Conservation (phyloP, 2,888 invertebrate genomes). For the Clitarchus hookeri region DNA sequence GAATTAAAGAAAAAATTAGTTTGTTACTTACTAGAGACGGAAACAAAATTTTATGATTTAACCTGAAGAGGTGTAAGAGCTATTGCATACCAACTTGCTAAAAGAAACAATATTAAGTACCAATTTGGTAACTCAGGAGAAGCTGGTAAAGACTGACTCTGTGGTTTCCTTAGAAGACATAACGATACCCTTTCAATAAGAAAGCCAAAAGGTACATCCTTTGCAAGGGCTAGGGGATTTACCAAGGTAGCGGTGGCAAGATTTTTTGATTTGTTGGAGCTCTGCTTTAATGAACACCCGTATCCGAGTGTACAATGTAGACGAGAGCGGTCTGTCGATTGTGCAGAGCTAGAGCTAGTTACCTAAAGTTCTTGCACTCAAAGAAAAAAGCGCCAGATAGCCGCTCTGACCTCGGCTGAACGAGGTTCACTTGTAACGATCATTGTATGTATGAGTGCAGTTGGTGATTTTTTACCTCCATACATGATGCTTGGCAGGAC, state of each 20-base stretch:
- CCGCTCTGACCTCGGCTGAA: slow-evolving; percentile 30
- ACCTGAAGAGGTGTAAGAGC: neutral
- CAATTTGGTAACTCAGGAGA: neutral
- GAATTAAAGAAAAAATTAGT: neutral
- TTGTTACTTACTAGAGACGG: neutral
- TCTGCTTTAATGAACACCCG: neutral
- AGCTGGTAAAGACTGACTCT: neutral
- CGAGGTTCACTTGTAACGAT: slow-evolving; percentile 20
- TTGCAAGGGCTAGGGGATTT: slow-evolving; percentile 27
- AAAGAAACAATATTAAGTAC: neutral
- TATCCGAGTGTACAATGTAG: slow-evolving; percentile 15
- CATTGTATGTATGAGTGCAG: slow-evolving; percentile 32
- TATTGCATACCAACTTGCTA: slow-evolving; percentile 4
- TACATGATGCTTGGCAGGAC: no score
- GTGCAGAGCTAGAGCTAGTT: slow-evolving; percentile 33
- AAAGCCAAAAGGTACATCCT: neutral
- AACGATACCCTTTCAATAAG: neutral
- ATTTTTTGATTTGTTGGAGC: slow-evolving; percentile 22
- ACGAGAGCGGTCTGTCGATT: slow-evolving; percentile 28
- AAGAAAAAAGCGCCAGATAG: slow-evolving; percentile 31
- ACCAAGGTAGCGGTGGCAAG: slow-evolving; percentile 28
- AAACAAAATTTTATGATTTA: neutral
- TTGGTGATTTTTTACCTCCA: no score
- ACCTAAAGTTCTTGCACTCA: slow-evolving; percentile 28
- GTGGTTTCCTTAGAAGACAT: neutral